Evolutionary conservation across 1,140 invertebrate genomes (phyloP), one percentile per base, ranked within the genome.

Genomic region (Carposina sasakii): DNA sequence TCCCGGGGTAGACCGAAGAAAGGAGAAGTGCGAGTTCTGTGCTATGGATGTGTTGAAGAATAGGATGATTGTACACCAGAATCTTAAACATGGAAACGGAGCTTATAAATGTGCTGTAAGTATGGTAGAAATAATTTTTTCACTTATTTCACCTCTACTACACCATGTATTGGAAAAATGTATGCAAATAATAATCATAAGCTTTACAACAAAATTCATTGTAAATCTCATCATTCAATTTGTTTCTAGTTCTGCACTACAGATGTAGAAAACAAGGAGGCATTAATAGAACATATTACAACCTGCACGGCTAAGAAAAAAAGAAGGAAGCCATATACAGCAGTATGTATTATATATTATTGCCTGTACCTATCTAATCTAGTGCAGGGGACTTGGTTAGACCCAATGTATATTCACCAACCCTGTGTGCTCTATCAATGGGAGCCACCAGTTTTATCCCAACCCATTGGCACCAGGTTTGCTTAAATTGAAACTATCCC

Each of bases 211-310:
- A n/a, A n/a, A n/a, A n/a, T n/a, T n/a, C n/a, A n/a, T n/a, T n/a
- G n/a, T n/a, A n/a, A n/a, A n/a, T n/a, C n/a, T n/a, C n/a, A n/a
- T n/a, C n/a, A n/a, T n/a, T n/a, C n/a, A n/a, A n/a, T n/a, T n/a
- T n/a, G n/a, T n/a, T n/a, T n/a, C n/a, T n/a, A 17, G 66, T 67
- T 65, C 34, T 72, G 69, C 36, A 69, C 67, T 31, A 33, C 28
- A 0, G 61, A 64, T 8, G 60, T 52, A 12, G 43, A 43, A 0
- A 52, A 1, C 3, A 58, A 56, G 20, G 61, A 63, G 2, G 12
- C 8, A 1, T 34, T 72, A 0, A 13, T 65, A 1, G 30, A 53
- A 13, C 69, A 72, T 23, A 53, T 57, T 0, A 23, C 17, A 0
- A 46, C 26, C 0, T 72, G 69, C 22, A 31, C 45, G 2, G 44